Base-by-base conservation (phyloP, 23 tunicate species). In the Botrylloides violaceus region DNA sequence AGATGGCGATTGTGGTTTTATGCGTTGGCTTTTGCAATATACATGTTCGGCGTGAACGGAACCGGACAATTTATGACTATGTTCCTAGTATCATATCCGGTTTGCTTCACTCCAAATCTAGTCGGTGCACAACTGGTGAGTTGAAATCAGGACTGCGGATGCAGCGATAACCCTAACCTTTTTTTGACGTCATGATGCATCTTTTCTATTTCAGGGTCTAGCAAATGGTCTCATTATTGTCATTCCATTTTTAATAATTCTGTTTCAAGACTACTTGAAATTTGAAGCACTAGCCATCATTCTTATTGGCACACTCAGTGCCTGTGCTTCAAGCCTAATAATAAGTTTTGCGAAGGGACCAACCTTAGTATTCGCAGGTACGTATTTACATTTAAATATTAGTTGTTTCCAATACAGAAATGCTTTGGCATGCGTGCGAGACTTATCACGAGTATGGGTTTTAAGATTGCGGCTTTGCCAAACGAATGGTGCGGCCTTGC, bases 61-160 rank as follows among this genome's bases (percentile, higher is more conserved):
- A 34, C 3, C 3, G 35, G n/a, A 31, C 20, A 21, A 9, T 63
- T 63, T 9, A 31, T 22, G 33, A 63, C 70, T 4, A 63, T 63
- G 70, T 63, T 63, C 9, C 33, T 63, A 4, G 70, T 63, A 3
- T 63, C 70, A 33, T 63, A 15, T 63, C 70, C 70, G n/a, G 70
- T 63, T 63, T 63, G 70, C 29, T 63, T 63, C 70, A 63, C 70
- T 3, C 70, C 70, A 3, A 34, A 28, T 27, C 34, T 63, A 33
- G 70, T 63, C n/a, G 70, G 70, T 3, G 18, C 33, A 3, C 70
- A 63, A 28, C 20, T 19, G 18, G 70, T 63, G 33, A 29, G 70
- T 33, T 63, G 34, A 3, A 22, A 3, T n/a, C n/a, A n/a, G n/a
- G n/a, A n/a, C n/a, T n/a, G n/a, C n/a, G n/a, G n/a, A n/a, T n/a